Conservation (phyloP, 1,140 invertebrate genomes). For the Diploscapter pachys region DNA sequence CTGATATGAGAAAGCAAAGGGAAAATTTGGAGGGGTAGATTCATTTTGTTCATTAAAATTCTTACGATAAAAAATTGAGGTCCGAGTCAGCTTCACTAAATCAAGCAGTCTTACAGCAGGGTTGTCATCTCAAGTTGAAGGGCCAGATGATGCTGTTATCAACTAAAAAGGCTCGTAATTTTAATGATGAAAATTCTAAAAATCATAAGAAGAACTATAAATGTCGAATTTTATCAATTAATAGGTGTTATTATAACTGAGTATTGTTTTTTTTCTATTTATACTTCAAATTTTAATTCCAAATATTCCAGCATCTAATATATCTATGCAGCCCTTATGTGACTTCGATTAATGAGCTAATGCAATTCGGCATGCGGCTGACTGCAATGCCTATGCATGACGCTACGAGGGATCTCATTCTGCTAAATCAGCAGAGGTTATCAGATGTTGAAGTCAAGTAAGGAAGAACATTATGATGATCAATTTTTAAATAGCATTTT, state of each 20-base stretch:
- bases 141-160: conserved; percentile 55
- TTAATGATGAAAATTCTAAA: too few relatives aligned
- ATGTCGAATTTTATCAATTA: too few relatives aligned
- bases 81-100: not conserved
- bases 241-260: too few relatives aligned
- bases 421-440: conserved; percentile 94
- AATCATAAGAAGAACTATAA: too few relatives aligned
- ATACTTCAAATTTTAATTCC: too few relatives aligned
- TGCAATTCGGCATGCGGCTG: conserved; percentile 73
- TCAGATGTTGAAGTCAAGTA: conserved; percentile 94
- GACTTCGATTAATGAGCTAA: conserved; percentile 51
- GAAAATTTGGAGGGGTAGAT: conserved; percentile 3
- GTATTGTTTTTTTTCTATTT: too few relatives aligned
- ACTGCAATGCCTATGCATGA: conserved; percentile 94
- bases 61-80: not conserved
- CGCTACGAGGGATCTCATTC: conserved; percentile 87
- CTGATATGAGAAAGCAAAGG: conserved; percentile 5
- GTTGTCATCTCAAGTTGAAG: conserved; percentile 36
- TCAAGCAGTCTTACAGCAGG: conserved; percentile 7
- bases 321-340: conserved; percentile 55
- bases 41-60: conserved; percentile 3
- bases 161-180: conserved; percentile 13
- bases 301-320: conserved; percentile 37
- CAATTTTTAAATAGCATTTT: not conserved
- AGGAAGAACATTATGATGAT: conserved; percentile 58